A percentile compares a stretch with the other conserved stretches of the same genome.
phyloP scores from a whole-genome alignment of 2,797 vertebrate genomes.

The Mus spretus region DNA sequence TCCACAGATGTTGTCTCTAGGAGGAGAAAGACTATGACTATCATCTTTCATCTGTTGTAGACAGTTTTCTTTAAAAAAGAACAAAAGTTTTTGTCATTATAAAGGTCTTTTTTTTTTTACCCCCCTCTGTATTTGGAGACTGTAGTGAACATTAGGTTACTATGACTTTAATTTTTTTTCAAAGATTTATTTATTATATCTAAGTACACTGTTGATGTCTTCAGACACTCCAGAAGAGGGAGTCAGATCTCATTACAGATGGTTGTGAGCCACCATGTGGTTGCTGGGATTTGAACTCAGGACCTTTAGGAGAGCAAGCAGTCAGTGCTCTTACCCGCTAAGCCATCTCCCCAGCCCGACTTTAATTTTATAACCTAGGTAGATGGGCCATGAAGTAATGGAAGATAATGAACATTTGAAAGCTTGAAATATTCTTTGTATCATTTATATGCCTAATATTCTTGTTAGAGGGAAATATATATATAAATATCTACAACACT shows the following conservation, averaged over 20 bases:
- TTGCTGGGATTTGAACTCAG: too few relatives aligned
- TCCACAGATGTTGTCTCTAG: neutral
- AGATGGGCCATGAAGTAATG: neutral
- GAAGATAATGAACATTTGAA: neutral
- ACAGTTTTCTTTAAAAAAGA: constrained; percentile 24
- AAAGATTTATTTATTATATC: too few relatives aligned
- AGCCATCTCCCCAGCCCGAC: too few relatives aligned
- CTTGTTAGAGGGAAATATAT: neutral
- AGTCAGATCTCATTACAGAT: too few relatives aligned
- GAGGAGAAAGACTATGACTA: neutral
- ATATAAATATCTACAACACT: neutral
- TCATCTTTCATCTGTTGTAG: neutral
- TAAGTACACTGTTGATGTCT: too few relatives aligned
- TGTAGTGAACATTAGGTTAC: neutral
- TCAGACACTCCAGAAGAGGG: too few relatives aligned
- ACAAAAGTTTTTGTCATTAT: neutral
- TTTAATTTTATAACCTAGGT: too few relatives aligned
- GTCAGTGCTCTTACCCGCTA: too few relatives aligned
- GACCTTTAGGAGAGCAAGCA: too few relatives aligned
- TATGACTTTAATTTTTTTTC: neutral
- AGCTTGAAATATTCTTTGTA: neutral
- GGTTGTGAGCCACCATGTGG: too few relatives aligned
- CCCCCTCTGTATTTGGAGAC: neutral
- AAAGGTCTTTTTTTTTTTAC: neutral
- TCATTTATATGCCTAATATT: neutral